These are phyloP conservation scores for Sitobion miscanthi DNA, from an alignment of 1,140 invertebrate species.

Conservation along the genomic window DNA sequence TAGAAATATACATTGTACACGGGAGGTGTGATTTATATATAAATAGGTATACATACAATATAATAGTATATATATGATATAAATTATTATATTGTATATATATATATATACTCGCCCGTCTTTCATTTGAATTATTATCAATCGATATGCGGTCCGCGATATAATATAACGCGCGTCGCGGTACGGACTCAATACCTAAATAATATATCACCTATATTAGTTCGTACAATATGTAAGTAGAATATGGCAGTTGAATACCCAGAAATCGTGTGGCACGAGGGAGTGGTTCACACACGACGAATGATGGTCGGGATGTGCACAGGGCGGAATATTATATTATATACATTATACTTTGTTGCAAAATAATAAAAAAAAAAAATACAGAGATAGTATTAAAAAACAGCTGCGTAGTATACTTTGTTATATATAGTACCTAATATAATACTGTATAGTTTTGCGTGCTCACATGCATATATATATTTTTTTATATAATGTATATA, in stretches of 20 bases:
- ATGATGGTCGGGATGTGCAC: slow-evolving; percentile 41
- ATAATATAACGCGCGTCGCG: neutral
- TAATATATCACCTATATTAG: too few species aligned
- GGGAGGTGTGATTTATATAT: neutral
- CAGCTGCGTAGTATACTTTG: neutral
- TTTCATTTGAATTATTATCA: neutral
- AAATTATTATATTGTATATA: neutral
- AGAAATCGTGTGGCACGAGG: slow-evolving; percentile 31
- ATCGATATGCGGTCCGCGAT: too few species aligned
- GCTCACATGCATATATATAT: too few species aligned
- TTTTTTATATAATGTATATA: neutral
- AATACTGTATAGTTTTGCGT: neutral
- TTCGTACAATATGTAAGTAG: neutral
- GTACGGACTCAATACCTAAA: neutral
- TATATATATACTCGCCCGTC: neutral
- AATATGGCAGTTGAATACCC: neutral
- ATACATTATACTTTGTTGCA: neutral
- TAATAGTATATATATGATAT: too few species aligned
- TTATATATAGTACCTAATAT: neutral
- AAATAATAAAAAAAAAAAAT: slow-evolving; percentile 29
- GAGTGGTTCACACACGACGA: slow-evolving; percentile 56
- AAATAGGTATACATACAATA: neutral
- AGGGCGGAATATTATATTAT: slow-evolving; percentile 39
- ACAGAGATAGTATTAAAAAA: slow-evolving; percentile 34
- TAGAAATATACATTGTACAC: neutral